These are phyloP conservation scores for Madoqua kirkii DNA, from an alignment of 2,113 vertebrate genomes.

Conservation along the genomic window DNA sequence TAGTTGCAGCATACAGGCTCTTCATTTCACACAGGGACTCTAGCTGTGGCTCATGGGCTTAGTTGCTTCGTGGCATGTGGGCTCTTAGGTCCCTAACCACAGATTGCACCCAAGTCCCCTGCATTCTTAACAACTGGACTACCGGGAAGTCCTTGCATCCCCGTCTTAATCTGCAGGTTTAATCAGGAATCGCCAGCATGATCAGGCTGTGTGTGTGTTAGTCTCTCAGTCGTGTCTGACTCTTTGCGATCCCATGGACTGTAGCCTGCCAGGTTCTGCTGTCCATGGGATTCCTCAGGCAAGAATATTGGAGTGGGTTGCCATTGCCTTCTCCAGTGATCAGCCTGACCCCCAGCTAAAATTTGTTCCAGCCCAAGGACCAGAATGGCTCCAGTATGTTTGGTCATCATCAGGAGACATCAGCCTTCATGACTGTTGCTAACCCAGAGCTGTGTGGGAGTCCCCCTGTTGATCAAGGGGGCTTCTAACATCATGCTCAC, in stretches of 20 bases:
- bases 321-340: neutral
- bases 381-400: neutral
- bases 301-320: neutral
- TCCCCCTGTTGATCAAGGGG: neutral
- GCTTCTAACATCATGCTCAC: neutral
- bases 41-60: neutral
- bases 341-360: neutral
- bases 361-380: neutral
- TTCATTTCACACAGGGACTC: neutral
- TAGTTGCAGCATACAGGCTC: neutral
- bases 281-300: neutral
- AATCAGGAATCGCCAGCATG: neutral
- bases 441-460: neutral
- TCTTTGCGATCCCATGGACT: neutral
- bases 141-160: neutral
- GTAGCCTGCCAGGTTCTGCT: neutral
- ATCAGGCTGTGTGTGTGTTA: neutral
- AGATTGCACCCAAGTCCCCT: neutral
- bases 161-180: neutral
- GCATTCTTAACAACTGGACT: neutral
- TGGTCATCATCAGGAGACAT: neutral
- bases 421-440: neutral
- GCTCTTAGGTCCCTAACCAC: neutral
- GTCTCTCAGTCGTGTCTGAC: neutral
- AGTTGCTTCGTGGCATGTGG: neutral